phyloP scores from a whole-genome alignment of 2,113 vertebrate species.

The Atherinomorus stipes region DNA sequence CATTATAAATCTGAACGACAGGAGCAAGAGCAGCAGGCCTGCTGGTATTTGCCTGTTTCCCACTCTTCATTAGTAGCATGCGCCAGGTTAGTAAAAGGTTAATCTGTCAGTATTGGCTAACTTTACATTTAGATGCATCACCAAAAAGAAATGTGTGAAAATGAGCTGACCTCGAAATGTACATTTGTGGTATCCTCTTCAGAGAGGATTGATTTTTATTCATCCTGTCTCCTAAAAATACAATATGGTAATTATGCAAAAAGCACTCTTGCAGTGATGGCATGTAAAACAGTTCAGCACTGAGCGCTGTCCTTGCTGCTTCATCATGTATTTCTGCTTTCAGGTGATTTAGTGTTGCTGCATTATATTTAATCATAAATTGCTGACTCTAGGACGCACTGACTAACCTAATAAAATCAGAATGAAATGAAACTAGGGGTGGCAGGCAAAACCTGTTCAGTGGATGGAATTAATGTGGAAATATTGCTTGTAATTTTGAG shows the following conservation, averaged over 20 bases:
- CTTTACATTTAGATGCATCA: constrained; percentile 11
- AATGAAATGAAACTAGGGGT: constrained; percentile 10
- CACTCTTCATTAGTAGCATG: background rate
- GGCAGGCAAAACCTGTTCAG: constrained; percentile 31
- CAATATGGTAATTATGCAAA: constrained; percentile 1
- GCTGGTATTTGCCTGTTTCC: background rate
- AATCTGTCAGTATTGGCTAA: constrained; percentile 17
- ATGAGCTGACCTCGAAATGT: background rate
- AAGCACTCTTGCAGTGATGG: background rate
- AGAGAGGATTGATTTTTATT: background rate
- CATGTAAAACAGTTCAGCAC: constrained; percentile 12
- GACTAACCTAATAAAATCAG: constrained; percentile 18
- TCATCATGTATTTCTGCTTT: constrained; percentile 18
- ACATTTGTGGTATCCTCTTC: background rate
- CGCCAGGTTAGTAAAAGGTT: constrained; percentile 15
- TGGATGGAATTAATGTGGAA: constrained; percentile 17
- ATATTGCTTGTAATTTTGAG: constrained; percentile 7
- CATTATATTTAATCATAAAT: constrained; percentile 31
- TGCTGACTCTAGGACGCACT: background rate
- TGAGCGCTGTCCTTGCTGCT: constrained; percentile 4
- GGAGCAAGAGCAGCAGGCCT: background rate
- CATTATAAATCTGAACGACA: background rate
- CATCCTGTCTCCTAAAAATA: background rate
- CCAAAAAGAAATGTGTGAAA: background rate
- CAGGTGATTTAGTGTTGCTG: constrained; percentile 28